Base-by-base conservation (phyloP, 2,113 vertebrate genomes). In the Empidonax traillii region DNA sequence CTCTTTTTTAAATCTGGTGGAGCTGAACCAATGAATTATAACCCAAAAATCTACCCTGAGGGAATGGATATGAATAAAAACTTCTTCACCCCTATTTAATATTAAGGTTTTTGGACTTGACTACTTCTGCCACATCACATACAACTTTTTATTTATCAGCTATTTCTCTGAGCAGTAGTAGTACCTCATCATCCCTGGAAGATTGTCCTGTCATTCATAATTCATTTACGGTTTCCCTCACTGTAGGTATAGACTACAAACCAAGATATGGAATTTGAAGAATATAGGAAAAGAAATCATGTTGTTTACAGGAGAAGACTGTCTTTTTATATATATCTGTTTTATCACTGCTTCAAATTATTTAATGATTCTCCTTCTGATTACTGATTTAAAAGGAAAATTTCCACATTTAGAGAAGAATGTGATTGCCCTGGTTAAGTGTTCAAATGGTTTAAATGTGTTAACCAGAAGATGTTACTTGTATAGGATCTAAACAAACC, bases 11-110 rank as follows among this genome's bases (percentile, higher is more conserved):
- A 81, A 86, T 88, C 35, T 81, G 18, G 9, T 66, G 10, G 47
- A 86, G 19, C 23, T 92, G 74, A 90, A 93, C 37, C 28, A 69
- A 7, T 69, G 67, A 86, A 59, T 88, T 93, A 39, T 92, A 23
- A 62, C 27, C 33, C 52, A 77, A 63, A 76, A 88, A 63, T 43
- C 30, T 84, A 51, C 39, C 39, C 83, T 62, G 35, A 44, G 65
- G 51, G 43, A 90, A 63, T 10, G 27, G 21, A 66, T 47, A 39
- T 59, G 47, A 80, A 53, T 73, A 77, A 93, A 86, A 88, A 31
- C 27, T 39, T 82, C 27, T 20, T 85, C 18, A 61, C 72, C 18
- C 39, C 24, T 76, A 58, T 77, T 88, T 89, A 95, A 90, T 85
- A 61, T 84, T 75, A 78, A 10, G 28, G 7, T 6, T 92, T 95